Percentiles rank a stretch among this genome's conserved stretches.
These are phyloP conservation scores for Hypanus sabinus DNA, from an alignment of 2,113 vertebrate genomes.

Conservation along the genomic window DNA sequence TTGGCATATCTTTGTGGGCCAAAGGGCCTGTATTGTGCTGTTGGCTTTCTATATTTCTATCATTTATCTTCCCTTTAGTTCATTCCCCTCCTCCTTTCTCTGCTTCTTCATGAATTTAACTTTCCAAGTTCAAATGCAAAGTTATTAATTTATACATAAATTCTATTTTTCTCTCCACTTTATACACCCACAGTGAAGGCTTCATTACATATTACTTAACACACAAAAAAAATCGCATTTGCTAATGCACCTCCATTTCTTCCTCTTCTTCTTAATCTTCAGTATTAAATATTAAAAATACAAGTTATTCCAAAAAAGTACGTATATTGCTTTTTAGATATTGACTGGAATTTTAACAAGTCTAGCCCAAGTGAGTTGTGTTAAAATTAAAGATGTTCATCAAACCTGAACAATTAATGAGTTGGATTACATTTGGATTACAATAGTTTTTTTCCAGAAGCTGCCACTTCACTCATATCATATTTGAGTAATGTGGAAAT, in stretches of 20 bases:
- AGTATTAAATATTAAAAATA: neutral
- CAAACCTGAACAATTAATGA: neutral
- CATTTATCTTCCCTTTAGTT: too few relatives aligned
- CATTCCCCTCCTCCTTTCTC: too few relatives aligned
- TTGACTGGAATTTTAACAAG: neutral
- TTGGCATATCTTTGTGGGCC: too few relatives aligned
- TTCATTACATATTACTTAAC: neutral
- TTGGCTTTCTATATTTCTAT: too few relatives aligned
- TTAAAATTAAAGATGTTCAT: neutral
- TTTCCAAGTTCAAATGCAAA: too few relatives aligned
- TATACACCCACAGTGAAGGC: neutral
- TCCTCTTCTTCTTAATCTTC: neutral
- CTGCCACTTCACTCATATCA: neutral
- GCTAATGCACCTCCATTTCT: neutral
- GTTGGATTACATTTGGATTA: neutral
- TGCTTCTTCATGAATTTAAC: too few relatives aligned
- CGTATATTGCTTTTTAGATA: too few relatives aligned
- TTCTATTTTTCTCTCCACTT: neutral
- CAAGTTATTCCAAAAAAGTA: neutral
- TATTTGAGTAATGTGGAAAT: neutral
- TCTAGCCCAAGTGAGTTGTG: neutral
- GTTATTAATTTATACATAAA: too few relatives aligned
- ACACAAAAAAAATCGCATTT: neutral
- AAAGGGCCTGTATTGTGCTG: too few relatives aligned
- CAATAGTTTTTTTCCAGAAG: neutral